Percentiles rank a stretch among this genome's conserved stretches.
Evolutionary conservation across 2,113 vertebrate species (phyloP).

Genomic region (Canis aureus): DNA sequence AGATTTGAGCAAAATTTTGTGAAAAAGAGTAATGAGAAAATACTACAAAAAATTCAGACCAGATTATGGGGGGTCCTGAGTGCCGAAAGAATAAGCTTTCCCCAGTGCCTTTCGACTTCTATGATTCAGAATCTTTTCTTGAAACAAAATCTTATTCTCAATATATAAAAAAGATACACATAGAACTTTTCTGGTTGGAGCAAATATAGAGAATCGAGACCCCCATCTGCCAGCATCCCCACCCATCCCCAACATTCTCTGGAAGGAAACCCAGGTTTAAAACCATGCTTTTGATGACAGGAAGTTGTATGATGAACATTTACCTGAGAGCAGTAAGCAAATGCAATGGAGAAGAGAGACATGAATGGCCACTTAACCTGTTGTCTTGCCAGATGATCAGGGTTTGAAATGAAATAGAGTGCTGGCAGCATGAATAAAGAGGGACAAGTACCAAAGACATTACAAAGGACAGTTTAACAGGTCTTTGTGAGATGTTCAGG

Average conservation of each 20-base stretch:
- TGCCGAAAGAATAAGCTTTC: neutral
- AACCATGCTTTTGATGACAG: neutral
- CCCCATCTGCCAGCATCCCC: neutral
- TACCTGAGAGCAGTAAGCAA: neutral
- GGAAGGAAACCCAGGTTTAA: slow-evolving; percentile 4
- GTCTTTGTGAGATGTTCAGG: neutral
- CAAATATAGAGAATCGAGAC: neutral
- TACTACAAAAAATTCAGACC: neutral
- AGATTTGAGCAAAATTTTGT: slow-evolving; percentile 10
- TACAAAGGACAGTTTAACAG: neutral
- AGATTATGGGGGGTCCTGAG: neutral
- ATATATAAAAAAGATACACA: neutral
- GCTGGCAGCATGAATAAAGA: neutral
- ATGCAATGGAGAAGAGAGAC: neutral
- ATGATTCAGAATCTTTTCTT: neutral
- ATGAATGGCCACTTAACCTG: neutral
- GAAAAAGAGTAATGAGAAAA: slow-evolving; percentile 34
- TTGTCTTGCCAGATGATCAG: neutral
- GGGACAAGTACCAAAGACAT: neutral
- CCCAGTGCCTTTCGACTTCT: neutral
- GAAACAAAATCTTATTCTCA: slow-evolving; percentile 26
- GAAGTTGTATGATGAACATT: neutral
- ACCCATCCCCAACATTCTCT: neutral
- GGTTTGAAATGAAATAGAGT: neutral
- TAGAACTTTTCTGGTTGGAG: neutral